Percentiles rank a stretch among this genome's conserved stretches.
These are phyloP conservation scores for Sesamia inferens DNA, from an alignment of 2,888 invertebrate genomes.

Conservation along the genomic window DNA sequence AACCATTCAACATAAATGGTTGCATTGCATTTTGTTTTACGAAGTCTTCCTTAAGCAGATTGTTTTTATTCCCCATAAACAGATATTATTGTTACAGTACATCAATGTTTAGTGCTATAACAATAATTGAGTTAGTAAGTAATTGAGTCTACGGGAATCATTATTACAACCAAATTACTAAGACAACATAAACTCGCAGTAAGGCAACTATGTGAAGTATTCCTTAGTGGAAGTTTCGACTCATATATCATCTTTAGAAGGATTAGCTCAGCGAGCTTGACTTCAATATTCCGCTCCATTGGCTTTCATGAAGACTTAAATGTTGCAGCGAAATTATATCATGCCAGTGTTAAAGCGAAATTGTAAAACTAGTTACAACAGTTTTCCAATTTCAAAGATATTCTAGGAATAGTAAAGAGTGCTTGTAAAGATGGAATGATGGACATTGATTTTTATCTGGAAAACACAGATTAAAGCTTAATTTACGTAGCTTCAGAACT, in stretches of 20 bases:
- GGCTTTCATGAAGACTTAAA: conserved; percentile 66
- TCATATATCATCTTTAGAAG: conserved; percentile 52
- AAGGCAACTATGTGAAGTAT: conserved; percentile 36
- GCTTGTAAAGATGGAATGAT: not conserved
- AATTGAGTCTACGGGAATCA: not conserved
- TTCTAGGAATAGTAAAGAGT: not conserved
- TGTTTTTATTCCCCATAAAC: not conserved
- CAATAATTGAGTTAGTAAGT: too few species aligned
- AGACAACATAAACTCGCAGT: conserved; percentile 17
- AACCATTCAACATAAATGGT: not conserved
- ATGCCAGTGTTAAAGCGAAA: conserved; percentile 23
- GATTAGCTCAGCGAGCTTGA: conserved; percentile 70
- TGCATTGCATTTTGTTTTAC: not conserved
- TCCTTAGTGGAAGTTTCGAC: conserved; percentile 35
- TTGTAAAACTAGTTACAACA: conserved; percentile 39
- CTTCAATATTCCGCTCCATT: conserved; percentile 67
- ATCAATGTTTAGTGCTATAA: too few species aligned
- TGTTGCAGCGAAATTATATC: conserved; percentile 53
- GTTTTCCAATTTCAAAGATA: conserved; percentile 21
- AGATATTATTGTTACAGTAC: too few species aligned
- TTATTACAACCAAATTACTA: conserved; percentile 6
- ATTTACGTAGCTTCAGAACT: not conserved
- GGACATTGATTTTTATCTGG: not conserved
- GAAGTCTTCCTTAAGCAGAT: too few species aligned
- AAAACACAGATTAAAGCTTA: not conserved